Evolutionary conservation across 1,140 invertebrate genomes (phyloP).

Genomic region (Homalodisca vitripennis): DNA sequence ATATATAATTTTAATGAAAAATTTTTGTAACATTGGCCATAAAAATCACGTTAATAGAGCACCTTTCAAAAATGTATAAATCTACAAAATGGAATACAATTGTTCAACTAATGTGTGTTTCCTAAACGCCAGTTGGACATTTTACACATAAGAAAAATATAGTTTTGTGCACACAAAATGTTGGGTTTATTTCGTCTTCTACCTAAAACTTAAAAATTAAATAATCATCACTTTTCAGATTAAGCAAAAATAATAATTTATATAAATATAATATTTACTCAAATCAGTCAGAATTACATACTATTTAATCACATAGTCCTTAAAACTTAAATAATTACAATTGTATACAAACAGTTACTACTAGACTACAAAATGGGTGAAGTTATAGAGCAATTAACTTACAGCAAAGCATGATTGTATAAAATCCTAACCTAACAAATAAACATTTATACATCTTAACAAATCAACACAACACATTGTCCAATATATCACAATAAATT

Average conservation of each 20-base stretch:
- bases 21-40: constrained; percentile 18
- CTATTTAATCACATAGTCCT: too few species aligned
- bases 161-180: neutral
- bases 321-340: too few species aligned
- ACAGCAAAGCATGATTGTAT: neutral
- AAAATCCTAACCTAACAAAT: neutral
- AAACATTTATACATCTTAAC: constrained; percentile 5
- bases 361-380: neutral
- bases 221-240: neutral
- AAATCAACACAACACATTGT: constrained; percentile 2
- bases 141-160: neutral
- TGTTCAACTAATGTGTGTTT: neutral
- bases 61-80: constrained; percentile 17
- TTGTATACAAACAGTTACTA: too few species aligned
- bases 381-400: neutral
- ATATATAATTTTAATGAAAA: constrained; percentile 23
- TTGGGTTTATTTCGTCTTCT: neutral
- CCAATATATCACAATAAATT: constrained; percentile 19
- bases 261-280: neutral
- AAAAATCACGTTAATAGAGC: constrained; percentile 19
- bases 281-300: too few species aligned
- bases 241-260: neutral
- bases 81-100: constrained; percentile 4
- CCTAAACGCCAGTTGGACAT: neutral
- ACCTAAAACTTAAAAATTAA: neutral